phyloP scores from a whole-genome alignment of 1,140 invertebrate genomes.

The Drepana arcuata region DNA sequence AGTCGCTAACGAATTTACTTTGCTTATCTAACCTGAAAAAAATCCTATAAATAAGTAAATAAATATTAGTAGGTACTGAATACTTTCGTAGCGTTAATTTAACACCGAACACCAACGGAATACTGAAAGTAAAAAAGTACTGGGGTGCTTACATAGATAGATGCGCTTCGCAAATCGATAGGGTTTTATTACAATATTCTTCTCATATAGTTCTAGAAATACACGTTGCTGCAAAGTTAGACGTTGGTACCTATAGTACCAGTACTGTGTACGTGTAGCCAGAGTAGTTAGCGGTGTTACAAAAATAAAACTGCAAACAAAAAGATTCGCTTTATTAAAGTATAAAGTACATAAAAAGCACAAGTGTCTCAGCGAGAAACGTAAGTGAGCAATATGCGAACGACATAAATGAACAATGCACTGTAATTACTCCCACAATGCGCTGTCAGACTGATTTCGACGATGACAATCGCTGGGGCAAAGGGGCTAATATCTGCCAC shows the following conservation, averaged over 20 bases:
- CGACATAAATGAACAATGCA: conserved; percentile 53
- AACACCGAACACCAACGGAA: too few species aligned
- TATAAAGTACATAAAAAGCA: too few species aligned
- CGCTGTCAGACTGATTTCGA: conserved; percentile 45
- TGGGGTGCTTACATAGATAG: too few species aligned
- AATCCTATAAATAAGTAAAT: too few species aligned
- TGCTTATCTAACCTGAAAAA: too few species aligned
- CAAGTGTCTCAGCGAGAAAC: neutral
- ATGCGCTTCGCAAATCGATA: too few species aligned
- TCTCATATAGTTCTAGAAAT: neutral
- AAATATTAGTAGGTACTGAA: too few species aligned
- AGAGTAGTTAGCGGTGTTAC: neutral
- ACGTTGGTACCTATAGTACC: neutral
- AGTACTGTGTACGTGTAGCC: neutral
- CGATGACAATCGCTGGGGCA: conserved; percentile 30
- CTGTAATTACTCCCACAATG: conserved; percentile 55
- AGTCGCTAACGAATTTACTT: too few species aligned
- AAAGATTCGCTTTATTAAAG: neutral
- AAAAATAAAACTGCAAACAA: neutral
- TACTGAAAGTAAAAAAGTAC: too few species aligned
- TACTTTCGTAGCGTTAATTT: too few species aligned
- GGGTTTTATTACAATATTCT: too few species aligned
- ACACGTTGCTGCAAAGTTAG: neutral
- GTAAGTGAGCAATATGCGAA: conserved; percentile 24
- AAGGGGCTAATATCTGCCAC: too few species aligned